Conservation (phyloP, 2,113 vertebrate species). For the Psammodynastes pulverulentus region DNA sequence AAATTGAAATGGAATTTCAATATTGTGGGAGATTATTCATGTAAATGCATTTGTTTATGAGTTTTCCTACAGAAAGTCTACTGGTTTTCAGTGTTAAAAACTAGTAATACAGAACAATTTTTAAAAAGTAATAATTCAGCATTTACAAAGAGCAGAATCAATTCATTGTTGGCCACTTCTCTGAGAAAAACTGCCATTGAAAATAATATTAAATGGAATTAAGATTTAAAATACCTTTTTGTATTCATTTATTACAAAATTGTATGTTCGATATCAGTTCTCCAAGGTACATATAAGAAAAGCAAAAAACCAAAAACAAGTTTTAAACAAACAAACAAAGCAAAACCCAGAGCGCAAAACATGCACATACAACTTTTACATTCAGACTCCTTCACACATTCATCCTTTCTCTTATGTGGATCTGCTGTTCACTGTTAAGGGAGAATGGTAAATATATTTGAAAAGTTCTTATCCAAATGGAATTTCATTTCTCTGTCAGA, state of each 20-base stretch:
- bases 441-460: background rate
- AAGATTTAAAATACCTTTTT: background rate
- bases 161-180: background rate
- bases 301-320: background rate
- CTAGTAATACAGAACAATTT: background rate
- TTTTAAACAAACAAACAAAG: background rate
- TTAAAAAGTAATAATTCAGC: background rate
- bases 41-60: background rate
- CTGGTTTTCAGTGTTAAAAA: background rate
- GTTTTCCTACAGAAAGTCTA: background rate
- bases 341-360: background rate
- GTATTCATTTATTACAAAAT: background rate
- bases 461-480: background rate
- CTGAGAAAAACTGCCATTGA: background rate
- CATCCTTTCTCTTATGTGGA: background rate
- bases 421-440: background rate
- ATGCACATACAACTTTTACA: background rate
- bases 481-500: background rate
- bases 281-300: background rate
- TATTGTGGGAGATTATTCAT: background rate
- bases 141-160: background rate
- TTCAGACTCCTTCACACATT: background rate
- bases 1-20: background rate
- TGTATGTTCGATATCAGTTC: background rate
- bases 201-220: background rate